Conservation (phyloP, 2,113 vertebrate species). For the Galemys pyrenaicus region DNA sequence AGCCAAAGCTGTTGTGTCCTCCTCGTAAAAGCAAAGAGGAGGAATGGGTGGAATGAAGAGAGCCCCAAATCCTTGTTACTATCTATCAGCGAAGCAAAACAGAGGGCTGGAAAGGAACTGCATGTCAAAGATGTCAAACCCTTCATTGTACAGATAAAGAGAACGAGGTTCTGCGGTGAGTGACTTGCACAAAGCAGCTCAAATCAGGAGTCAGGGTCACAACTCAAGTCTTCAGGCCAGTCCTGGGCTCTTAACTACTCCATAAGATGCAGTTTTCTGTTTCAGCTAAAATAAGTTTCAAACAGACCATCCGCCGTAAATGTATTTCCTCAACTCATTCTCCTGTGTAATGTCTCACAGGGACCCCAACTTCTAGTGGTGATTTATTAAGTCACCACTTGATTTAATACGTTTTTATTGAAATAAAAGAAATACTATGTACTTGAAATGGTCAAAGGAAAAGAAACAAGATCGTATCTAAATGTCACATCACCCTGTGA, state of each 20-base stretch:
- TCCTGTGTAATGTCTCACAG: slow-evolving; percentile 6
- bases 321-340: slow-evolving; percentile 4
- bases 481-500: background rate
- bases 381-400: no score
- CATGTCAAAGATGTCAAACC: background rate
- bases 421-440: background rate
- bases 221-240: background rate
- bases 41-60: accelerated
- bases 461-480: background rate
- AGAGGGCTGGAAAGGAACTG: background rate
- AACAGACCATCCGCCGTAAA: background rate
- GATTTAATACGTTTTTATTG: no score
- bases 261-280: background rate
- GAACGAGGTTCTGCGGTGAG: background rate
- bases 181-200: slow-evolving; percentile 14
- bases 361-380: background rate
- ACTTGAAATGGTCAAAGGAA: slow-evolving; percentile 15
- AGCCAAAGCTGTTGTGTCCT: background rate
- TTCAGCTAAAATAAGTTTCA: slow-evolving; percentile 24
- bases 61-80: background rate
- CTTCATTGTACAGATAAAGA: background rate
- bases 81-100: slow-evolving; percentile 49
- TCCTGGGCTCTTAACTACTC: background rate
- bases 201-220: background rate
- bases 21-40: background rate